Evolutionary conservation across 2,797 vertebrate genomes (phyloP), one percentile per base, ranked within the genome.

Genomic region (Orestias chungarensis): DNA sequence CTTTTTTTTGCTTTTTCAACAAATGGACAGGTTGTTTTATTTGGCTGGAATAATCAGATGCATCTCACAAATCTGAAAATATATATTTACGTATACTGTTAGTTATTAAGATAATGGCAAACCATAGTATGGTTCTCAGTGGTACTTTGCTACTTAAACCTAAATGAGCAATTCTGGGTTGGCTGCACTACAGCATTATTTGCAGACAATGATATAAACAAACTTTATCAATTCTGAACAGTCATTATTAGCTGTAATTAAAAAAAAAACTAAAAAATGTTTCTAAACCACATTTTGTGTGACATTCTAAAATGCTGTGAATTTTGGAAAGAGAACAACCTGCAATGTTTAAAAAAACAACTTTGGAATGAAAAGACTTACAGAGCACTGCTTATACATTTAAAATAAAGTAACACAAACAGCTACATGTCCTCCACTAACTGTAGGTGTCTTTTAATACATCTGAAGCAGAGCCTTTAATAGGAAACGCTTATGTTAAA

Each of bases 331-430:
- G 81, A 85, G 73, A n/a, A 82, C 67, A 74, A 80, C 55, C 68
- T 66, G 61, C 66, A 87, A 29, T 81, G 49, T 70, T 82, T 88
- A 71, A 82, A 73, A 84, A 76, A 49, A 54, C 70, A 84, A 64
- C 55, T 7, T 62, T 17, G 54, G 70, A 83, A 82, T 79, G 90
- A 89, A 93, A 93, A 88, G 89, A 83, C 80, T 44, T 74, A 80
- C 70, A n/a, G 35, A 68, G 69, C 17, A 69, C 31, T 14, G 54
- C 25, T 55, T 18, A 17, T 31, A 31, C 31, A 31, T 31, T 29
- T 4, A n/a, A n/a, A n/a, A n/a, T n/a, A n/a, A n/a, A n/a, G n/a
- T n/a, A n/a, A n/a, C n/a, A n/a, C n/a, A n/a, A n/a, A n/a, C n/a
- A 38, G 57, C 20, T 61, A 38, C 35, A 61, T 61, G 18, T 9